Percentiles rank a stretch among this genome's conserved stretches.
phyloP scores from a whole-genome alignment of 2,113 vertebrate genomes.

The Colistium nudipinnis region DNA sequence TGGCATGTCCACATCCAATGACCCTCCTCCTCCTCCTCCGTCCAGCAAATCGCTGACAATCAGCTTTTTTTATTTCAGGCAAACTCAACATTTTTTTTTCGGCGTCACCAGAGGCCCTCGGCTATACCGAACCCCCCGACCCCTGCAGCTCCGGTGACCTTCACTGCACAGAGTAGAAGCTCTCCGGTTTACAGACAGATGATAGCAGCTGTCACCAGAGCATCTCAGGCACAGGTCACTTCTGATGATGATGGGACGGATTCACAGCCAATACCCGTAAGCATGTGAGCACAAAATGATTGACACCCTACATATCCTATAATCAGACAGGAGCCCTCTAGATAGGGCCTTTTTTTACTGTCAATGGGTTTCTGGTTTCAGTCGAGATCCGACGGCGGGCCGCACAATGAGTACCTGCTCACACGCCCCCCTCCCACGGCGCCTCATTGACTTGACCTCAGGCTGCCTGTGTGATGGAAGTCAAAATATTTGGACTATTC shows the following conservation, averaged over 20 bases:
- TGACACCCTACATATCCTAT: constrained; percentile 23
- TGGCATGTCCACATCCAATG: constrained; percentile 45
- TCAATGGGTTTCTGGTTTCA: no score
- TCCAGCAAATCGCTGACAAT: constrained; percentile 53
- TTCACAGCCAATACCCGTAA: constrained; percentile 1
- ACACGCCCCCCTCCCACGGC: constrained; percentile 3
- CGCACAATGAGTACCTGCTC: no score
- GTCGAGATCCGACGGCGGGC: no score
- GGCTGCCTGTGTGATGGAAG: constrained; percentile 6
- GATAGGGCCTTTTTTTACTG: no score
- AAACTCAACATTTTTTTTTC: constrained; percentile 44
- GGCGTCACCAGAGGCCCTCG: constrained; percentile 7
- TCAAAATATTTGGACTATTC: constrained; percentile 34
- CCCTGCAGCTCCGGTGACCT: constrained; percentile 40
- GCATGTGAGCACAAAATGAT: constrained; percentile 15
- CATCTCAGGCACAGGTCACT: constrained; percentile 18
- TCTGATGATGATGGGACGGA: constrained; percentile 11
- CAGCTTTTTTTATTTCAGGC: constrained; percentile 38
- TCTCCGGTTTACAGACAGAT: constrained; percentile 39
- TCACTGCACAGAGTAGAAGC: constrained; percentile 17
- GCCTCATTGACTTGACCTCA: constrained; percentile 23
- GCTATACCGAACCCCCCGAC: constrained; percentile 11
- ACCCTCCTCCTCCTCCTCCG: constrained; percentile 19
- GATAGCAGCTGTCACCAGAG: constrained; percentile 18
- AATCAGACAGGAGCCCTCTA: constrained; percentile 11